These are phyloP conservation scores for Tachysurus fulvidraco DNA, from an alignment of 2,113 vertebrate species.

Conservation along the genomic window DNA sequence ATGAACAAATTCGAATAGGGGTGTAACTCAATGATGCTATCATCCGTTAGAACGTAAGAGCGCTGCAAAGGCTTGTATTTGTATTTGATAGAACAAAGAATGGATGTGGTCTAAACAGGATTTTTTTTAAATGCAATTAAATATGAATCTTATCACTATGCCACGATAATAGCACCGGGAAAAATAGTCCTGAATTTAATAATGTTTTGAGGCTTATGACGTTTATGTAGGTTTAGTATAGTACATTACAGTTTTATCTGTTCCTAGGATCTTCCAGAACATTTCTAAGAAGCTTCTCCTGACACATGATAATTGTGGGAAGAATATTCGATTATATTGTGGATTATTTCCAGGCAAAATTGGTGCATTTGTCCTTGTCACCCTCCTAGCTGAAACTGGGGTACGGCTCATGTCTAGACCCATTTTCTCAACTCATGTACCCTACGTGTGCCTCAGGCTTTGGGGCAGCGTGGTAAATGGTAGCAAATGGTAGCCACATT, in stretches of 20 bases:
- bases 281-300: background rate
- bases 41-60: background rate
- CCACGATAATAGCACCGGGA: background rate
- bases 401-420: conserved; percentile 56
- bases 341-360: conserved; percentile 62
- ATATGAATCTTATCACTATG: background rate
- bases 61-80: background rate
- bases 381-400: conserved; percentile 64
- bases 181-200: background rate
- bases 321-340: conserved; percentile 60
- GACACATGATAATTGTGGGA: conserved; percentile 59
- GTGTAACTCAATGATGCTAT: background rate
- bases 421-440: conserved; percentile 64
- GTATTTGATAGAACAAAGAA: background rate
- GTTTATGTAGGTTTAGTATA: background rate
- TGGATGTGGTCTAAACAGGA: background rate
- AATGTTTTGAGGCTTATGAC: background rate
- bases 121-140: background rate
- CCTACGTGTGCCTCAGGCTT: conserved; percentile 49
- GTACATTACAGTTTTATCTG: background rate
- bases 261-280: background rate
- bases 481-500: conserved; percentile 66
- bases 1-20: background rate
- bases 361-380: conserved; percentile 64
- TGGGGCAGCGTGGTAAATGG: conserved; percentile 52